Evolutionary conservation across 2,113 vertebrate genomes (phyloP), one percentile per base, ranked within the genome.

Genomic region (Synodontis membranacea): DNA sequence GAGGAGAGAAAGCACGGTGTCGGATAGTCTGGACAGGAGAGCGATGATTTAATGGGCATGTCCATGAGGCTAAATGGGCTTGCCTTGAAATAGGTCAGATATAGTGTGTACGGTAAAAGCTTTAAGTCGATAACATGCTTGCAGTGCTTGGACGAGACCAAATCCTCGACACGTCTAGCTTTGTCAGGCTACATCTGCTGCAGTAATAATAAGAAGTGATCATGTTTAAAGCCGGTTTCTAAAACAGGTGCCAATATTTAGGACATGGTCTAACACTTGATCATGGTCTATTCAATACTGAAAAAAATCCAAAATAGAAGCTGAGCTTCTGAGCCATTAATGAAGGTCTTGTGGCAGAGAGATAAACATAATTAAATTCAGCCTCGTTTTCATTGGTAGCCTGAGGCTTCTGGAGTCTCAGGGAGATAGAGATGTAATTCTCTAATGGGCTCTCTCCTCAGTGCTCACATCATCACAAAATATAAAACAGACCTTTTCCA

Each of bases 31-130:
- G 74, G 25, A 42, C 23, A 85, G 25, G 50, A 75, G 50, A 52
- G 78, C 14, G 58, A 15, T 46, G 60, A 46, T 82, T 86, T 90
- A 90, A 91, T 91, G 89, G 87, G 89, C 84, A 75, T 2, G 8
- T 62, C 76, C 70, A 83, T 88, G 88, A 90, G 84, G 72, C 58
- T 84, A 62, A 86, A 70, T 74, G 64, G 78, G 79, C 85, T 80
- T 34, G 58, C 48, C 28, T 4, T 52, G 86, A 88, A n/a, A 86
- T 80, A 70, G 72, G 66, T 82, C 72, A 72, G 78, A 50, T 86
- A 88, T 60, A 79, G 62, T 64, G n/a, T 70, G 83, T 58, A 34
- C 60, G 48, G 44, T 86, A 86, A 88, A 90, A 88, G 84, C 86
- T 81, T 81, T 81, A 84, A 86, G 88, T 87, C 88, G 31, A 86